Evolutionary conservation across 2,113 vertebrate species (phyloP).

Genomic region (Miniopterus natalensis): DNA sequence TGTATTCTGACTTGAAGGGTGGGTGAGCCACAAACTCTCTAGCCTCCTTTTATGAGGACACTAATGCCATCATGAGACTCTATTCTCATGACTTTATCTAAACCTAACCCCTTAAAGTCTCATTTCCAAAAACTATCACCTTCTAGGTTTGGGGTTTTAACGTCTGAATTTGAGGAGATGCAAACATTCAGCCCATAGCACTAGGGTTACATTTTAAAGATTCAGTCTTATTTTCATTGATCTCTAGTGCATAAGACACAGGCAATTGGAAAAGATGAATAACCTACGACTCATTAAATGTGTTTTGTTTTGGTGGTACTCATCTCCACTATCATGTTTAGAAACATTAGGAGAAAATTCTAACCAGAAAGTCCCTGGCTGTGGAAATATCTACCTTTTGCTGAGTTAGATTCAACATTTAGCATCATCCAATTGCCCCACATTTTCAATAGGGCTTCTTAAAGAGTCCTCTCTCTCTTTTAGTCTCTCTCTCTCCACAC

Average conservation of each 20-base stretch:
- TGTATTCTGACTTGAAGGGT: too few species aligned
- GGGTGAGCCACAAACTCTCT: too few species aligned
- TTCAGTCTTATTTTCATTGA: neutral
- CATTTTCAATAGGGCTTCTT: constrained; percentile 4
- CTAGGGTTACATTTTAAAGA: neutral
- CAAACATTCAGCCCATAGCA: neutral
- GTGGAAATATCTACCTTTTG: neutral
- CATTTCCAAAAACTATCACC: neutral
- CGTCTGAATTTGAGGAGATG: neutral
- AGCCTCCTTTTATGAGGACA: neutral
- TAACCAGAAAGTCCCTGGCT: neutral
- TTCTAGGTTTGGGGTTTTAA: neutral
- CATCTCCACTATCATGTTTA: neutral
- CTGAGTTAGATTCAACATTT: neutral
- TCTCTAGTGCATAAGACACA: neutral
- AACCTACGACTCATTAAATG: neutral
- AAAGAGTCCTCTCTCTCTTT: neutral
- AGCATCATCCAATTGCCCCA: neutral
- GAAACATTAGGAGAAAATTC: neutral
- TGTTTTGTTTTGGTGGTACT: neutral
- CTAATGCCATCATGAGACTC: neutral
- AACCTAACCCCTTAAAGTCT: neutral
- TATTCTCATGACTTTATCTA: neutral
- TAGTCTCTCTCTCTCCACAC: neutral
- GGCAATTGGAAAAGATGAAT: neutral